A percentile compares a stretch with the other conserved stretches of the same genome.
Evolutionary conservation across 2,797 vertebrate genomes (phyloP).

Genomic region (Tangara arthus): DNA sequence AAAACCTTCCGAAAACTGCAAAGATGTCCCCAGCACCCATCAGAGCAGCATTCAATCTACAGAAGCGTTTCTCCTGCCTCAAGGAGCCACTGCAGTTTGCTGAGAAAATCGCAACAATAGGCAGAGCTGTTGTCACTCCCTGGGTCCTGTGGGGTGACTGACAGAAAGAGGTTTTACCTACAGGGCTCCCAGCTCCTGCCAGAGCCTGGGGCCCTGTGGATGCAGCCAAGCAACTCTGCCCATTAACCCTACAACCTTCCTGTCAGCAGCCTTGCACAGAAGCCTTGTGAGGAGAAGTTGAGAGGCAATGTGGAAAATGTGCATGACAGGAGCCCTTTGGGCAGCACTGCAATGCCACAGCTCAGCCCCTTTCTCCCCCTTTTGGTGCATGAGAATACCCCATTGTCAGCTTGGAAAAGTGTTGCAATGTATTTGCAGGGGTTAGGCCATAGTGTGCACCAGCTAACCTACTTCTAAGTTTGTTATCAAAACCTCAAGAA

Average conservation of each 20-base stretch:
- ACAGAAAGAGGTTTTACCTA: neutral
- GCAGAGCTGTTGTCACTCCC: neutral
- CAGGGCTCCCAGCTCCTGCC: neutral
- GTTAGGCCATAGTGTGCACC: neutral
- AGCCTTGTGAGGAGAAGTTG: neutral
- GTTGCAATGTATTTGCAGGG: neutral
- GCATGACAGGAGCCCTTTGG: neutral
- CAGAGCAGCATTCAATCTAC: neutral
- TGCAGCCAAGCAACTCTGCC: neutral
- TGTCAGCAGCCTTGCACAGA: neutral
- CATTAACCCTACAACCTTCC: neutral
- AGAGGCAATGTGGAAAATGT: neutral
- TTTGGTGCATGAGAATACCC: neutral
- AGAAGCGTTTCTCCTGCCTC: neutral
- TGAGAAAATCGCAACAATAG: neutral
- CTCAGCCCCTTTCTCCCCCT: neutral
- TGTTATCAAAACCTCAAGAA: neutral
- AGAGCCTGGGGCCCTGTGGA: neutral
- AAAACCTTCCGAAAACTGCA: neutral
- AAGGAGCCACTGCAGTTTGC: neutral
- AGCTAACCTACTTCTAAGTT: neutral
- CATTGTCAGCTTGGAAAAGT: neutral
- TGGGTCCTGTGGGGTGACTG: neutral
- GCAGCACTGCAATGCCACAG: neutral
- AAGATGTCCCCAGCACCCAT: neutral